phyloP scores from a whole-genome alignment of 2,888 invertebrate genomes.

The Penaeus monodon region DNA sequence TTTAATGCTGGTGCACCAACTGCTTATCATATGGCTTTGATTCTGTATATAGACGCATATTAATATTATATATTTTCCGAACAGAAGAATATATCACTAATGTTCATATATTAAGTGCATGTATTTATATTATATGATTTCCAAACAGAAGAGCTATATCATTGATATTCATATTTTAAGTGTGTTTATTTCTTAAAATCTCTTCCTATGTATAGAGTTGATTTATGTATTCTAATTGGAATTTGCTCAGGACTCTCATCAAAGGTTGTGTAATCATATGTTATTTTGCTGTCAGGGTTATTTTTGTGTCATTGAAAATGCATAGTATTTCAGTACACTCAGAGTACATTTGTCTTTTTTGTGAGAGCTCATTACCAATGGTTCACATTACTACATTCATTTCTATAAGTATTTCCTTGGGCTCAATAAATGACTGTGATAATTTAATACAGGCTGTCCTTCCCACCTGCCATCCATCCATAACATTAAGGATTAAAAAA shows the following conservation, averaged over 20 bases:
- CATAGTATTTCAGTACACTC: slow-evolving; percentile 11
- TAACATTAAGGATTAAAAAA: slow-evolving; percentile 35
- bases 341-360: slow-evolving; percentile 1
- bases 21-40: not conserved
- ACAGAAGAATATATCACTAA: no score
- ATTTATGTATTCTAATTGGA: not conserved
- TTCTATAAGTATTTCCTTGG: slow-evolving; percentile 25
- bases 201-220: no score
- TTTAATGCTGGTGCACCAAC: not conserved
- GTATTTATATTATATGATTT: no score
- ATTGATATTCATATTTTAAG: no score
- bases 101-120: no score
- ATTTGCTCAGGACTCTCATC: no score
- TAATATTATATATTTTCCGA: no score
- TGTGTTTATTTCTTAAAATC: no score
- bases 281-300: slow-evolving; percentile 19
- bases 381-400: slow-evolving; percentile 10
- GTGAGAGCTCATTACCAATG: slow-evolving; percentile 15
- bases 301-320: slow-evolving; percentile 16
- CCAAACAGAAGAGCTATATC: no score
- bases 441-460: slow-evolving; percentile 44
- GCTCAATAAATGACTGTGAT: slow-evolving; percentile 59
- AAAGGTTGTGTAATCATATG: no score
- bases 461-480: slow-evolving; percentile 29
- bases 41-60: no score